Evolutionary conservation across 2,888 invertebrate genomes (phyloP).

Genomic region (Calameuta idolon): DNA sequence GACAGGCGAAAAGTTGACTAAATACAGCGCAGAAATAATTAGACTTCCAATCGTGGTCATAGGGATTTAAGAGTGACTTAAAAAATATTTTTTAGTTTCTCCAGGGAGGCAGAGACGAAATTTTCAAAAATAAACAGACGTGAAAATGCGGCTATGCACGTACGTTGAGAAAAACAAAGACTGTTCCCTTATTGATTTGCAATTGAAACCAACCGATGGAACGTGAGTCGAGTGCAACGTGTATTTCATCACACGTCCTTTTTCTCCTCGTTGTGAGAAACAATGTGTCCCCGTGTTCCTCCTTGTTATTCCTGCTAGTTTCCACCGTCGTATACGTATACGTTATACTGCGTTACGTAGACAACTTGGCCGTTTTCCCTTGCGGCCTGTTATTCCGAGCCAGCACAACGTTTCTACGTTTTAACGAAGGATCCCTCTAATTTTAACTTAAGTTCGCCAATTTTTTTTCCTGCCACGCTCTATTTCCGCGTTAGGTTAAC

Average conservation of each 20-base stretch:
- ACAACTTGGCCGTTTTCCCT: not conserved
- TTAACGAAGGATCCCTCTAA: conserved; percentile 41
- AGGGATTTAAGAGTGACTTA: not conserved
- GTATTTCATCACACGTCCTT: not conserved
- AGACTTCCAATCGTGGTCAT: not conserved
- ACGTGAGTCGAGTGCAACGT: not conserved
- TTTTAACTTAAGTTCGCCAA: conserved; percentile 33
- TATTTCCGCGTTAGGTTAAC: not conserved
- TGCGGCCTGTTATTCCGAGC: not conserved
- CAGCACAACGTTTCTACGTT: conserved; percentile 30
- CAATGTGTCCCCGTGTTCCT: not conserved
- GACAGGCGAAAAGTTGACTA: not conserved
- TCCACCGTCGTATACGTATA: not conserved
- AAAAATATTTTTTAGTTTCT: not conserved
- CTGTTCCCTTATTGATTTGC: not conserved
- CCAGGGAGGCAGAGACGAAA: not conserved
- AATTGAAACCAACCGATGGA: not conserved
- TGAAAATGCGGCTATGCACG: not conserved
- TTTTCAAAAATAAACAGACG: not conserved
- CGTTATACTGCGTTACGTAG: not conserved
- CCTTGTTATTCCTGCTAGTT: not conserved
- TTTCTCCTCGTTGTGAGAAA: not conserved
- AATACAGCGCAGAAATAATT: not conserved
- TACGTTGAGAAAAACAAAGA: not conserved
- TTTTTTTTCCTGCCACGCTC: not conserved